Conservation (phyloP, 1,140 invertebrate species). For the Tenebrio molitor region DNA sequence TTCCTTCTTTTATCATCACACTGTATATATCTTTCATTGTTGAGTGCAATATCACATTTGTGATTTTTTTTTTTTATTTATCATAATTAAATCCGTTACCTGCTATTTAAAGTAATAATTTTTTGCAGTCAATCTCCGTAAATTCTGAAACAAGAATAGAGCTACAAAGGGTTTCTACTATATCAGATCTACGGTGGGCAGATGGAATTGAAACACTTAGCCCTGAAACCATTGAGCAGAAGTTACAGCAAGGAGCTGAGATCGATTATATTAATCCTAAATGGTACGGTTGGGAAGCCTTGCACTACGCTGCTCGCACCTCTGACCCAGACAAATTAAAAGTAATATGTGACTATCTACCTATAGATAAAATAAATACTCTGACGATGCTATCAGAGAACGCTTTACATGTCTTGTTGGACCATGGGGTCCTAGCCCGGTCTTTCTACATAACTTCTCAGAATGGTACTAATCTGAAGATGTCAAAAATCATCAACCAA, state of each 20-base stretch:
- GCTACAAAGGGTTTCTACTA: no score
- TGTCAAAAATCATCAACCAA: slow-evolving; percentile 42
- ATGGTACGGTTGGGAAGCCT: slow-evolving; percentile 54
- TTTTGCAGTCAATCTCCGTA: no score
- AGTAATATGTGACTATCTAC: slow-evolving; percentile 7
- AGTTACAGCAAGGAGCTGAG: neutral
- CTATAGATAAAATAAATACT: slow-evolving; percentile 33
- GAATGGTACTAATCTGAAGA: slow-evolving; percentile 48
- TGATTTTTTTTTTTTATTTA: no score
- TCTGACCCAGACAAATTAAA: slow-evolving; percentile 40
- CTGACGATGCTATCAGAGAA: slow-evolving; percentile 54
- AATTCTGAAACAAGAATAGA: no score
- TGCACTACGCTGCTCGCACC: slow-evolving; percentile 51
- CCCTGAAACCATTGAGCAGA: no score
- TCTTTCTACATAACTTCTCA: slow-evolving; percentile 45
- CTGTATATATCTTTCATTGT: no score
- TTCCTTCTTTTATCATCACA: no score
- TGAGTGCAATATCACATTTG: no score
- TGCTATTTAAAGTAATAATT: no score
- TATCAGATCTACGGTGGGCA: no score
- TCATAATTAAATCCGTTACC: no score
- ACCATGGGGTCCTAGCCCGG: slow-evolving; percentile 41
- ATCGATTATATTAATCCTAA: slow-evolving; percentile 37
- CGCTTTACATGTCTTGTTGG: slow-evolving; percentile 53
- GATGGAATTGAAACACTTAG: no score